Evolutionary conservation across 2,113 vertebrate species (phyloP), one percentile per base, ranked within the genome.

Genomic region (Corythoichthys intestinalis): DNA sequence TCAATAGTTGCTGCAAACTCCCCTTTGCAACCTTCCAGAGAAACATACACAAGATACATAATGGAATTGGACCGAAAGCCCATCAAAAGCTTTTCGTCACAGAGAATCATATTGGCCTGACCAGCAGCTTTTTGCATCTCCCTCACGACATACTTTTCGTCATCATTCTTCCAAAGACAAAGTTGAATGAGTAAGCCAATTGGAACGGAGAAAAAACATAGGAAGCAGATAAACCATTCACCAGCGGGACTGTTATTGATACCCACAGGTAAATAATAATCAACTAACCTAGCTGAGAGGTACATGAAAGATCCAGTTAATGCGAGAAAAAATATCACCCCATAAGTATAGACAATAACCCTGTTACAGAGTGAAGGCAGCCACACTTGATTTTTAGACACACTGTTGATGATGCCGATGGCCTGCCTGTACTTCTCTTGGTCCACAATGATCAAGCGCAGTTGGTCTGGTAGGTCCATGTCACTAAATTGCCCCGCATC

Each of bases 21-120:
- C 0, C 1, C 38, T 67, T 57, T 70, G 75, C 86, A 92, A 1
- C 59, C 56, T 0, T 71, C 62, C 15, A 89, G 67, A 39, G 70
- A 82, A 60, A 88, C 72, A 8, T 86, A 91, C 10, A 87, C 77
- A 7, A 89, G 70, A 62, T 47, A n/a, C 20, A 91, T 72, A 49
- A 86, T 78, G 14, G 73, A 72, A 38, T 37, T 58, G 8, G 84
- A 80, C 39, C 37, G 38, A 46, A 80, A 85, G 54, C 85, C 86
- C 65, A 86, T 71, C 3, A 90, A 71, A 52, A 91, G 56, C 0
- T 83, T 91, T 49, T 82, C 62, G 0, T 73, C 74, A 37, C 0
- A 64, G 54, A 89, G 80, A 38, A 87, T 41, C 14, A 13, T 46
- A 48, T 87, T 91, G 72, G 88, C 89, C 37, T 82, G 67, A 12